Base-by-base conservation (phyloP, 2,797 vertebrate species). In the Eutrigla gurnardus region DNA sequence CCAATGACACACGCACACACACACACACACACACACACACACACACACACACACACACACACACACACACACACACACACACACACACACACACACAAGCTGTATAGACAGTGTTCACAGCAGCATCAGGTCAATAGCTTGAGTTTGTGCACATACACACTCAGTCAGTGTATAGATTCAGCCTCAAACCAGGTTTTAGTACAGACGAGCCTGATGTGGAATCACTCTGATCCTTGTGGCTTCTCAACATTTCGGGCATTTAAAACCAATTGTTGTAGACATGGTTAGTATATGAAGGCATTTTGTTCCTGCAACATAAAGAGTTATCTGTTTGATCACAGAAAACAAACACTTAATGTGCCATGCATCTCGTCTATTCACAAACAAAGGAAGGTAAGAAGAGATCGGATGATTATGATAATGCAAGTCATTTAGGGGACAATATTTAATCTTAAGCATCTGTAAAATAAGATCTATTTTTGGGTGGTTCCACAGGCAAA, bases 1-100 rank as follows among this genome's bases (percentile, higher is more conserved):
- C 69, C 83, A 90, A 88, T 81, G 86, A 80, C 88, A 72, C 61
- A 36, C 71, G 49, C 65, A 50, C 65, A 55, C 57, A 75, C 57
- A 49, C 55, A 42, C 58, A 71, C 54, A 37, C 39, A 42, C 39
- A 70, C 49, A 67, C 64, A 75, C 59, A 73, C 52, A 70, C 49
- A 52, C 39, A 64, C 43, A 49, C 35, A 71, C 65, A 66, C 66
- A 46, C 37, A 65, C 53, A 64, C 67, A 46, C 57, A 67, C 63
- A 65, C 39, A 60, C 55, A 47, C 32, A 32, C 33, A 32, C 43
- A 66, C 47, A 77, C 63, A 81, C 63, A 81, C 60, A 70, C 57
- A 53, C 36, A 50, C 73, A 73, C 7, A 39, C 60, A 70, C 68
- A 81, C 77, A 78, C 55, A 73, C 39, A 59, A 75, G 75, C 66